These are phyloP conservation scores for Channa argus DNA, from an alignment of 2,113 vertebrate species.

Conservation along the genomic window DNA sequence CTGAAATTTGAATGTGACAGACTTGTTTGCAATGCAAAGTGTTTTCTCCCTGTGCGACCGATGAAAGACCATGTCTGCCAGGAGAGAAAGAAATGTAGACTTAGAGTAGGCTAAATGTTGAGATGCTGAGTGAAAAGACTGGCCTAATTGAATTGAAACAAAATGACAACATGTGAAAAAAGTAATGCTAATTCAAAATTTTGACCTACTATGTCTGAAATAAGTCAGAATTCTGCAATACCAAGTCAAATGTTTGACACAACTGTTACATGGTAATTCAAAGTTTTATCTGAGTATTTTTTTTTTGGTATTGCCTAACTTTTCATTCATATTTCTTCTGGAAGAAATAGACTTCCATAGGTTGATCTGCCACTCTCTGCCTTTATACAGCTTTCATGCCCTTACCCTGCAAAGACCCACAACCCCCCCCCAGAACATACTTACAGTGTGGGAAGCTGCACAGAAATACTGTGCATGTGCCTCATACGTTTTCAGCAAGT, in stretches of 20 bases:
- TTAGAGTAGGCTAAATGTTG: not conserved
- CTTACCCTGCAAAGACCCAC: slow-evolving; percentile 32
- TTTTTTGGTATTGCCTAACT: not conserved
- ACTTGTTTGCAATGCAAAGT: slow-evolving; percentile 62
- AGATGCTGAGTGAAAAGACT: not conserved
- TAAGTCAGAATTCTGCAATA: too few relatives aligned
- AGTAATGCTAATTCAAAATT: too few relatives aligned
- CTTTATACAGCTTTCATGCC: slow-evolving; percentile 11
- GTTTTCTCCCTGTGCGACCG: not conserved
- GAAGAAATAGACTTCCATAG: not conserved
- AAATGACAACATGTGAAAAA: too few relatives aligned
- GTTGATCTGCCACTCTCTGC: not conserved
- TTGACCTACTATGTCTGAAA: too few relatives aligned
- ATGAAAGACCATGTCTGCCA: slow-evolving; percentile 11
- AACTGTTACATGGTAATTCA: not conserved
- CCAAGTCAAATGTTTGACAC: too few relatives aligned
- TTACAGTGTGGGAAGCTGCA: not conserved
- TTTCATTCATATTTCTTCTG: not conserved
- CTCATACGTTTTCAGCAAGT: not conserved
- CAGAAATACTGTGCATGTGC: not conserved
- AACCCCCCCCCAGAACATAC: slow-evolving; percentile 4
- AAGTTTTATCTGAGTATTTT: not conserved
- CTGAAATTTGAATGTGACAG: slow-evolving; percentile 89
- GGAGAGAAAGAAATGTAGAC: not conserved
- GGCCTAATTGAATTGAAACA: too few relatives aligned